Evolutionary conservation across 53 echinoderm and acorn worm species (phyloP), one percentile per base, ranked within the genome.

Genomic region (Pentamera pediparva): DNA sequence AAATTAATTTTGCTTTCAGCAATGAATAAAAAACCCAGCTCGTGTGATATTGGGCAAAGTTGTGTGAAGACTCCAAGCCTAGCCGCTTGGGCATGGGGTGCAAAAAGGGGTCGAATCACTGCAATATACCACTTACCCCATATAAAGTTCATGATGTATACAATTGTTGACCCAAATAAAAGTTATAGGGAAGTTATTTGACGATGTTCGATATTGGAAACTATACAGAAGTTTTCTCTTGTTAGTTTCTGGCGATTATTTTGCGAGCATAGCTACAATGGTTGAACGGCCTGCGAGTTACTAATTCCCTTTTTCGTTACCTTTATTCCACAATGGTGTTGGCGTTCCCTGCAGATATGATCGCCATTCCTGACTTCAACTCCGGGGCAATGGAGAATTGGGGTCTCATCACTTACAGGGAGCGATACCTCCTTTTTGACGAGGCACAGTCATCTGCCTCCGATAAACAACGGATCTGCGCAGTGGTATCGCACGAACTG

Each of bases 361-460:
- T 89, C 20, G 89, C 89, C 3, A 76, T 89, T 32, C 93, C 93
- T 15, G 93, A 89, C 56, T 93, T 74, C 33, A 80, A 73, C 3
- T 85, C 89, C 7, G 89, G 89, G n/a, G 93, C 89, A 11, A 93
- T 93, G 93, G 93, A 93, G 58, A 93, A 93, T 77, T 93, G 93
- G 93, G 93, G 93, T 21, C 72, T 93, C 29, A 84, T 93, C 34
- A 93, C 89, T 0, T 93, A 86, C 58, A 74, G 89, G 2, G 93
- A 93, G 53, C 81, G 62, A 11, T 65, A 79, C 50, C 75, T 93
- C 18, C 62, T 93, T 18, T 86, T 76, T 56, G 76, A 89, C 17
- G 69, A 80, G 24, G 63, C 61, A 1, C 62, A 69, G 57, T 80
- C 93, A 8, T 76, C 89, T 2, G 84, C 83, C n/a, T 65, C 73